phyloP scores from a whole-genome alignment of 2,797 vertebrate species.

The Eurystomus glaucurus region DNA sequence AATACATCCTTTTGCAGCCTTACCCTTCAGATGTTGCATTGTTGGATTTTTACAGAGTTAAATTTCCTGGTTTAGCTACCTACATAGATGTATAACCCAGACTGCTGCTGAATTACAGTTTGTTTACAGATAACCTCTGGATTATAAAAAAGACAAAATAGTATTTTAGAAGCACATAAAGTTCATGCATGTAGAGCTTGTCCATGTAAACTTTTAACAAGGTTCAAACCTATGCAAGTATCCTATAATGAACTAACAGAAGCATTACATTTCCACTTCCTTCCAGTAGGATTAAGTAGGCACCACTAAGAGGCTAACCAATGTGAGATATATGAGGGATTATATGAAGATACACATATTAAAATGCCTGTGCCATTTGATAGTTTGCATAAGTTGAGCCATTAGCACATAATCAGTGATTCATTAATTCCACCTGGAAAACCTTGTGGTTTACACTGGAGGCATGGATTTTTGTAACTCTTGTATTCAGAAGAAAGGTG shows the following conservation, averaged over 20 bases:
- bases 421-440: not conserved
- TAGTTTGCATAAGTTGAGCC: not conserved
- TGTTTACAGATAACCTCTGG: not conserved
- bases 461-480: not conserved
- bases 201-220: not conserved
- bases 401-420: not conserved
- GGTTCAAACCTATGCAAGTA: not conserved
- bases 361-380: not conserved
- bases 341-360: not conserved
- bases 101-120: not conserved
- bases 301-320: not conserved
- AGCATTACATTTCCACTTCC: not conserved
- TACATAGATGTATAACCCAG: accelerated
- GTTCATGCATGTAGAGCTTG: not conserved
- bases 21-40: not conserved
- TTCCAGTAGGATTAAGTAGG: not conserved
- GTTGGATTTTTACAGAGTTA: not conserved
- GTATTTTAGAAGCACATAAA: not conserved
- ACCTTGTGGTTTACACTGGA: not conserved
- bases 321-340: not conserved
- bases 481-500: not conserved
- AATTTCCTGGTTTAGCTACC: not conserved
- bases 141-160: not conserved
- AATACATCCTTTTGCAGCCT: not conserved
- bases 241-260: not conserved